Evolutionary conservation across 2,888 invertebrate genomes (phyloP).

Genomic region (Portevinia maculata): DNA sequence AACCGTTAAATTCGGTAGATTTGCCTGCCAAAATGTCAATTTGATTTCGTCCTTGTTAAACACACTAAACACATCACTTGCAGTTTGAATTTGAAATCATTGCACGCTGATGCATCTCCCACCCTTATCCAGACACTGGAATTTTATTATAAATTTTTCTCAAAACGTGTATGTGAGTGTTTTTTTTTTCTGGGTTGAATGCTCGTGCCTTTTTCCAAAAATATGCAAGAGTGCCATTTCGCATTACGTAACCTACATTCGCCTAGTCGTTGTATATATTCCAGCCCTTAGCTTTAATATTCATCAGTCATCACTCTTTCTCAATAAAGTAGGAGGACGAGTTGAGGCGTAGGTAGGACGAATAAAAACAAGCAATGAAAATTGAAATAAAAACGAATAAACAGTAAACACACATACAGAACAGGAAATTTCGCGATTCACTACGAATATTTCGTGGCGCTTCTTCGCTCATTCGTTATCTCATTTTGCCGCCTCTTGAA

Average conservation of each 20-base stretch:
- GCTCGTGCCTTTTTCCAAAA: background rate
- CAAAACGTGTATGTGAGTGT: conserved; percentile 28
- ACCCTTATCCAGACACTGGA: background rate
- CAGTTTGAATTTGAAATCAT: conserved; percentile 43
- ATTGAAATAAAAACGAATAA: conserved; percentile 4
- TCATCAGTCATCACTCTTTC: conserved; percentile 68
- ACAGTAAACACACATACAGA: conserved; percentile 61
- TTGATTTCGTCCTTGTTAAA: conserved; percentile 61
- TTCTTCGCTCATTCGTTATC: conserved; percentile 44
- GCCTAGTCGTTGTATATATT: conserved; percentile 31
- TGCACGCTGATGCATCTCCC: conserved; percentile 5
- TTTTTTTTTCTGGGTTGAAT: background rate
- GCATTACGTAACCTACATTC: conserved; percentile 64
- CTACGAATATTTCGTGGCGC: conserved; percentile 54
- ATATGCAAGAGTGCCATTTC: conserved; percentile 38
- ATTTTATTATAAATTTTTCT: conserved; percentile 58
- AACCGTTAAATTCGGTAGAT: conserved; percentile 49
- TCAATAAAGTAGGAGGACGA: background rate
- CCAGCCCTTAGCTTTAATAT: conserved; percentile 65
- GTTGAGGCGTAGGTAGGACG: background rate
- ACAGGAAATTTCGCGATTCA: conserved; percentile 67
- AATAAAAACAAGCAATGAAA: background rate
- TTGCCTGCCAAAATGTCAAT: conserved; percentile 67
- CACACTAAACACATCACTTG: conserved; percentile 49
- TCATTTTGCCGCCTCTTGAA: conserved; percentile 51